These are phyloP conservation scores for Hedya salicella DNA, from an alignment of 2,888 invertebrate species.

Conservation along the genomic window DNA sequence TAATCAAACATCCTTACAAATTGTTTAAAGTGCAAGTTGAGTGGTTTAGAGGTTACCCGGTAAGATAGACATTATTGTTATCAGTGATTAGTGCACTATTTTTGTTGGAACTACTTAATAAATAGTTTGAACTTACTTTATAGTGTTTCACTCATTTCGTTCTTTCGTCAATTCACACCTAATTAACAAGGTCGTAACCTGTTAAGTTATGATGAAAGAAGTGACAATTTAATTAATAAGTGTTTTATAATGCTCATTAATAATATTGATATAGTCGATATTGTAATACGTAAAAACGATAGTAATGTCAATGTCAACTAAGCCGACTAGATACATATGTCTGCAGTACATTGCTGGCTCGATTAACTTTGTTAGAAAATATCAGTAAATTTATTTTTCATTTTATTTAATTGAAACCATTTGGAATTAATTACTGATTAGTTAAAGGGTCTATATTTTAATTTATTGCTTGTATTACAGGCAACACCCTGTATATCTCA, in stretches of 20 bases:
- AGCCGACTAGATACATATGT: not conserved
- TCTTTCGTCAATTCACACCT: no score
- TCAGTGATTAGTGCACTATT: not conserved
- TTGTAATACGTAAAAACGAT: not conserved
- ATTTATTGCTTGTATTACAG: no score
- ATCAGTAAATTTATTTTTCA: not conserved
- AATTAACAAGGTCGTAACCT: no score
- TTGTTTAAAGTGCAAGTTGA: slow-evolving; percentile 7
- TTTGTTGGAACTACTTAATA: no score
- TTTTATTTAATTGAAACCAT: not conserved
- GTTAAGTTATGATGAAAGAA: no score
- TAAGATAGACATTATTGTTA: not conserved
- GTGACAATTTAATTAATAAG: no score
- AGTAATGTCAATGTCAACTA: not conserved
- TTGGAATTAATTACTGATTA: not conserved
- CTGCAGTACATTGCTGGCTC: not conserved
- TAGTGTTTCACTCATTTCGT: no score
- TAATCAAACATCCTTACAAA: slow-evolving; percentile 7
- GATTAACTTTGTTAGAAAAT: slow-evolving; percentile 3
- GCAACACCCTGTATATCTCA: not conserved
- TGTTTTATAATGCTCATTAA: no score
- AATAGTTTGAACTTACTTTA: no score
- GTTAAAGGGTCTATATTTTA: not conserved
- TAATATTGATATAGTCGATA: no score
- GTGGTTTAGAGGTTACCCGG: slow-evolving; percentile 4